Percentiles rank a stretch among this genome's conserved stretches.
phyloP scores from a whole-genome alignment of 1,140 invertebrate genomes.

The Aleiodes sp. region DNA sequence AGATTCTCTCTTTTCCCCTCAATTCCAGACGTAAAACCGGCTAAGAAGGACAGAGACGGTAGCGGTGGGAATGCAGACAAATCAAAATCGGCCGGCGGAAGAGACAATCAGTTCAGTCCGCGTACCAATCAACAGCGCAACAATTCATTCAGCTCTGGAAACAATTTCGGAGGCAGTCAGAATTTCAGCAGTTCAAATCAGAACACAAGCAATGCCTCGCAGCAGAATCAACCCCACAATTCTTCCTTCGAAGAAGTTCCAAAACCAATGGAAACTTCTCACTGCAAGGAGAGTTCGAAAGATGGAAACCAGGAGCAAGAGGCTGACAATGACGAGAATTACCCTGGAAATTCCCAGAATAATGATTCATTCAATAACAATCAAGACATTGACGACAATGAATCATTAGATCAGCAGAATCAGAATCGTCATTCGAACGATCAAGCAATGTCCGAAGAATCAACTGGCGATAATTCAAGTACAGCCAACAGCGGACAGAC shows the following conservation, averaged over 20 bases:
- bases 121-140: slow-evolving; percentile 19
- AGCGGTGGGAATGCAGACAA: slow-evolving; percentile 28
- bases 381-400: slow-evolving; percentile 32
- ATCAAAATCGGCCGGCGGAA: background rate
- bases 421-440: background rate
- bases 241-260: background rate
- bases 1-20: slow-evolving; percentile 8
- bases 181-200: slow-evolving; percentile 37
- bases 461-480: background rate
- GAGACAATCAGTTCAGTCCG: background rate
- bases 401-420: background rate
- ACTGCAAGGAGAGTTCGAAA: background rate
- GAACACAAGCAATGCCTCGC: slow-evolving; percentile 36
- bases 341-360: slow-evolving; percentile 37
- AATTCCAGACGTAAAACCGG: slow-evolving; percentile 68
- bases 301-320: background rate
- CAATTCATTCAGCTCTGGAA: slow-evolving; percentile 46
- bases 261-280: background rate
- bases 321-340: background rate
- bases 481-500: slow-evolving; percentile 31
- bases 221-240: background rate
- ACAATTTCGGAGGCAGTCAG: slow-evolving; percentile 44
- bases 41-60: slow-evolving; percentile 57
- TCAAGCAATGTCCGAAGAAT: no score
- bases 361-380: slow-evolving; percentile 38